phyloP scores from a whole-genome alignment of 2,113 vertebrate species.

The Pyrgilauda ruficollis region DNA sequence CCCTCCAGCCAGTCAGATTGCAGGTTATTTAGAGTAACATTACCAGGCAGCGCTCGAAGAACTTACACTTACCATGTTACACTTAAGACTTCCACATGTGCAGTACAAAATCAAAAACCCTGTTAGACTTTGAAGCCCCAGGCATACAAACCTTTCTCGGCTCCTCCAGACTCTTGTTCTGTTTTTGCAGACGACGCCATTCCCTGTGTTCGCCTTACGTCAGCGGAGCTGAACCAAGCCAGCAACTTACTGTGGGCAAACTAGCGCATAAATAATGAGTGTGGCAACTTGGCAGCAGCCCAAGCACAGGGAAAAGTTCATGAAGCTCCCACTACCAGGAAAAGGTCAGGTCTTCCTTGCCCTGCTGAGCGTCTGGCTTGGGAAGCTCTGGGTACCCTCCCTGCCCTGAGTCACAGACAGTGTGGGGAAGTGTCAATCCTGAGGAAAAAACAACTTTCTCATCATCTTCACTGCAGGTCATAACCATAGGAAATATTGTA shows the following conservation, averaged over 20 bases:
- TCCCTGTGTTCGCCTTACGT: accelerated
- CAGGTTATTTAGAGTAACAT: constrained; percentile 74
- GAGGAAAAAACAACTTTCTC: background rate
- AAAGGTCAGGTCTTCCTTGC: constrained; percentile 1
- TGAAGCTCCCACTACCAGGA: background rate
- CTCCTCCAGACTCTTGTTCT: background rate
- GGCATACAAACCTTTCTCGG: background rate
- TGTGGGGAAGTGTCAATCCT: background rate
- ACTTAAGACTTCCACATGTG: background rate
- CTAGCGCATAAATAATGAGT: background rate
- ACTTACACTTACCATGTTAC: constrained; percentile 16
- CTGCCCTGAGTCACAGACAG: background rate
- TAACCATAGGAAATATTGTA: background rate
- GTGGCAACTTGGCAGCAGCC: constrained; percentile 3
- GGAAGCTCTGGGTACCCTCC: background rate
- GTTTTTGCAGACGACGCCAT: accelerated
- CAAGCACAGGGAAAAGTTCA: background rate
- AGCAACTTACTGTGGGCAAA: background rate
- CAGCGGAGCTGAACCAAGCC: background rate
- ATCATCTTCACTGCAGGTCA: background rate
- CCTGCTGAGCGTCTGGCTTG: background rate
- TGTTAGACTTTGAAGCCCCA: background rate
- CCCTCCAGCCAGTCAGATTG: constrained; percentile 24
- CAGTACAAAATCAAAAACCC: background rate
- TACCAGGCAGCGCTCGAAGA: constrained; percentile 9